Base-by-base conservation (phyloP, 2,113 vertebrate species). In the Haemorhous mexicanus region DNA sequence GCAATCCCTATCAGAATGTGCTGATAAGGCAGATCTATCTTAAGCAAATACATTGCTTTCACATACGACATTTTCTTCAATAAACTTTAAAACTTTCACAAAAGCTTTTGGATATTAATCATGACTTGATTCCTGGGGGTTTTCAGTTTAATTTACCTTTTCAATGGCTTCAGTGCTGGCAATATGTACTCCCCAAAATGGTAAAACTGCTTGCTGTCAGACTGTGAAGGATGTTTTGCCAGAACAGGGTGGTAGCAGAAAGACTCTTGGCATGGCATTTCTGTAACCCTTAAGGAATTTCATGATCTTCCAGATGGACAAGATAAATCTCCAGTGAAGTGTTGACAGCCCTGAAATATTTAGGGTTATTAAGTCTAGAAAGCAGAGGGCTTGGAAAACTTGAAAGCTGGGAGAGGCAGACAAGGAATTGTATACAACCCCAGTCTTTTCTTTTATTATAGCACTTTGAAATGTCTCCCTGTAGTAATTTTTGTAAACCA, bases 321-420 rank as follows among this genome's bases (percentile, higher is more conserved):
- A 91, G 95, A 93, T 91, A 93, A 94, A 30, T 62, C 39, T 46
- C 15, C 35, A 59, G 32, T 55, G 50, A 91, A 77, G 55, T 85
- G 84, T 46, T 94, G 93, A 89, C 66, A 95, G 26, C 9, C 14
- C 15, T 79, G 50, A 95, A 90, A 85, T 85, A 93, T 73, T 88
- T 76, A 75, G 20, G 27, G 43, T 83, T 95, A 76, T 87, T 93
- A 95, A 95, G 37, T 79, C 73, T 95, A 82, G 89, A 95, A 93
- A 96, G 89, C 69, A 75, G 24, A 87, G 14, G 10, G 8, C 41
- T 46, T 79, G 56, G 66, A 95, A 89, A 91, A 82, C 17, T 44
- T 64, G 37, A 85, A 87, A 79, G 22, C 49, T 77, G 26, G 43
- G 7, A 16, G 7, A 86, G 4, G n/a, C 16, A 78, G 28, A 37